phyloP scores from a whole-genome alignment of 2,888 invertebrate species.

The Reticulitermes lucifugus region DNA sequence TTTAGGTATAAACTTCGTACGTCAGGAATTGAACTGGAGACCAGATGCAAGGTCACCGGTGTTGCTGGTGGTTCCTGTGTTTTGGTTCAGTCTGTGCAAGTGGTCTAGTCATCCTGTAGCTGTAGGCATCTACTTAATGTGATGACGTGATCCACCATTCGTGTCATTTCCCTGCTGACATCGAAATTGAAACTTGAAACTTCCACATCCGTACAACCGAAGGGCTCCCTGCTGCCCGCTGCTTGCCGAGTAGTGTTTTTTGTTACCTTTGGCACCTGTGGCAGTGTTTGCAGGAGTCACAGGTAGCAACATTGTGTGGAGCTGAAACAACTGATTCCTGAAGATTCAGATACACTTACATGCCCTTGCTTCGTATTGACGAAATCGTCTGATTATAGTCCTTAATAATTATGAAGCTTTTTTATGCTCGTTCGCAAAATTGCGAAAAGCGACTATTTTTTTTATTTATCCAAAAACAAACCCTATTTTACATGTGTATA shows the following conservation, averaged over 20 bases:
- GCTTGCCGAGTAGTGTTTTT: neutral
- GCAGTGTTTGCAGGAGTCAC: neutral
- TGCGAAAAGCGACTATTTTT: too few relatives aligned
- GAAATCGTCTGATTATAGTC: too few relatives aligned
- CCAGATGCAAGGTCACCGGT: too few relatives aligned
- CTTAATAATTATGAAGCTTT: too few relatives aligned
- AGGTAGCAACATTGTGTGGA: neutral
- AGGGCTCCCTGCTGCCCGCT: neutral
- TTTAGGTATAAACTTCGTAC: too few relatives aligned
- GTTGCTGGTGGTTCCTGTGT: neutral
- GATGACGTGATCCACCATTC: neutral
- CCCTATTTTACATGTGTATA: too few relatives aligned
- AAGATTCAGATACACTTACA: too few relatives aligned
- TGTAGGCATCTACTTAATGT: constrained; percentile 1
- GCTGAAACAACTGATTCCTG: too few relatives aligned
- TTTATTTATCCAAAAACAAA: too few relatives aligned
- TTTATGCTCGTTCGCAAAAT: too few relatives aligned
- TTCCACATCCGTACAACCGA: neutral
- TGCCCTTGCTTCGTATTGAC: too few relatives aligned
- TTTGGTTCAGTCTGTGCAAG: neutral
- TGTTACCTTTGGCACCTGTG: constrained; percentile 7
- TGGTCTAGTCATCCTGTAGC: neutral
- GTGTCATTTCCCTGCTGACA: constrained; percentile 18
- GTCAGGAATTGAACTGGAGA: too few relatives aligned
- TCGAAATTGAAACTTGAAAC: constrained; percentile 18